A percentile compares a stretch with the other conserved stretches of the same genome.
phyloP scores from a whole-genome alignment of 1,140 invertebrate genomes.

The Cardiocondyla obscurior region DNA sequence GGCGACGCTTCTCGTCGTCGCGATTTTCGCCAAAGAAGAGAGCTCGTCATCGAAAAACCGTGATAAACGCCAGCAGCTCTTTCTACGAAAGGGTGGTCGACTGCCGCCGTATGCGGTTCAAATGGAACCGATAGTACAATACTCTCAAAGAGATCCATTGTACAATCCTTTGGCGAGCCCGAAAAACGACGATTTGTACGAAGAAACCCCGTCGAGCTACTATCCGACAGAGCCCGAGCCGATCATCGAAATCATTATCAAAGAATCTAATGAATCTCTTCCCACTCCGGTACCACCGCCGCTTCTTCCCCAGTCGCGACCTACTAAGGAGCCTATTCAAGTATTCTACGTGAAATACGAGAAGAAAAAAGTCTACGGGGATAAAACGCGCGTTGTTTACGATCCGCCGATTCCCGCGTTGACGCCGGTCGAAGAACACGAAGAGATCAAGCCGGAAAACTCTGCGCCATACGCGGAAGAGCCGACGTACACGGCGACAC shows the following conservation, averaged over 20 bases:
- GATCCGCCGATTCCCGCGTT: conserved; percentile 90
- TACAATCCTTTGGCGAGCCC: conserved; percentile 86
- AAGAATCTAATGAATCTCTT: conserved; percentile 92
- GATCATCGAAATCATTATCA: conserved; percentile 96
- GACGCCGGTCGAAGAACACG: conserved; percentile 86
- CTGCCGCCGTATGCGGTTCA: conserved; percentile 90
- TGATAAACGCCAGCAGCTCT: conserved; percentile 79
- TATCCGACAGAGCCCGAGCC: conserved; percentile 92
- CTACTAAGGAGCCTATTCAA: conserved; percentile 92
- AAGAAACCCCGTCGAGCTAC: conserved; percentile 82
- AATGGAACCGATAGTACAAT: conserved; percentile 91
- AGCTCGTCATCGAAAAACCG: conserved; percentile 68
- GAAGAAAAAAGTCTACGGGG: conserved; percentile 86
- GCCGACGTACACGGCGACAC: conserved; percentile 75
- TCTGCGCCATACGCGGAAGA: conserved; percentile 78
- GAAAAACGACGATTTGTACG: conserved; percentile 83
- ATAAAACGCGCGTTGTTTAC: conserved; percentile 89
- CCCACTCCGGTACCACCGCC: conserved; percentile 86
- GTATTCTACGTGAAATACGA: conserved; percentile 96
- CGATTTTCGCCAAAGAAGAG: conserved; percentile 73
- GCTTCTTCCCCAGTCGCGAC: conserved; percentile 83
- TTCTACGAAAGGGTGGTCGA: conserved; percentile 72
- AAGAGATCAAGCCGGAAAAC: conserved; percentile 83
- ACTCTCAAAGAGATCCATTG: conserved; percentile 90
- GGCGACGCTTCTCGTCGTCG: conserved; percentile 62